Evolutionary conservation across 2,888 invertebrate species (phyloP).

Genomic region (Pollenia amentaria): DNA sequence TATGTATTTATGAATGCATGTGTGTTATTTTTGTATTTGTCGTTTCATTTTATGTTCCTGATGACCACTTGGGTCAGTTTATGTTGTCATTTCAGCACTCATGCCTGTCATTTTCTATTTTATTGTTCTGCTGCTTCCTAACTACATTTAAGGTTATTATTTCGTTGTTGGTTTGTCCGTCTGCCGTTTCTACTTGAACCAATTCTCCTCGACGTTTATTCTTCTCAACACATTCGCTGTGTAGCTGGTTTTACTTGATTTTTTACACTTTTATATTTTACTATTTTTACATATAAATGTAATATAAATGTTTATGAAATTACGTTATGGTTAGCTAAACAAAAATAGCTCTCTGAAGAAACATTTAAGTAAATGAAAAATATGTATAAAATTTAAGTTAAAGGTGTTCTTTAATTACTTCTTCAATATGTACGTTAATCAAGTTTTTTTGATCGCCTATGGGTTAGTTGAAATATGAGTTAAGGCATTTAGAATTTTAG

Average conservation of each 20-base stretch:
- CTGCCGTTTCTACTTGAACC: neutral
- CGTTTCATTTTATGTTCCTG: slow-evolving; percentile 60
- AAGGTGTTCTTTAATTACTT: no score
- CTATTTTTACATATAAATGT: neutral
- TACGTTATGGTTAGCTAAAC: neutral
- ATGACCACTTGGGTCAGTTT: slow-evolving; percentile 70
- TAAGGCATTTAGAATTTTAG: no score
- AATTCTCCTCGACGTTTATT: neutral
- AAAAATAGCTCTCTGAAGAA: neutral
- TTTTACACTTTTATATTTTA: slow-evolving; percentile 52
- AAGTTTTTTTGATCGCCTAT: no score
- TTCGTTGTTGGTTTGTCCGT: slow-evolving; percentile 1
- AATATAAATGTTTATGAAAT: slow-evolving; percentile 7
- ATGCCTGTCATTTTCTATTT: slow-evolving; percentile 61
- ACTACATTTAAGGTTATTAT: slow-evolving; percentile 56
- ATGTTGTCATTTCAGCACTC: slow-evolving; percentile 66
- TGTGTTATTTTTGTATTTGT: slow-evolving; percentile 30
- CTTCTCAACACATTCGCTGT: slow-evolving; percentile 13
- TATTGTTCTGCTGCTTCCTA: slow-evolving; percentile 51
- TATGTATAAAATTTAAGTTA: no score
- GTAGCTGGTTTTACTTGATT: slow-evolving; percentile 10
- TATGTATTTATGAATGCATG: neutral
- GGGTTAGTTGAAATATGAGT: no score
- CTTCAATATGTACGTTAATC: no score
- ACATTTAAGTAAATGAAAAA: no score